These are phyloP conservation scores for Drosophila nasuta DNA, from an alignment of 1,140 invertebrate genomes.

Conservation along the genomic window DNA sequence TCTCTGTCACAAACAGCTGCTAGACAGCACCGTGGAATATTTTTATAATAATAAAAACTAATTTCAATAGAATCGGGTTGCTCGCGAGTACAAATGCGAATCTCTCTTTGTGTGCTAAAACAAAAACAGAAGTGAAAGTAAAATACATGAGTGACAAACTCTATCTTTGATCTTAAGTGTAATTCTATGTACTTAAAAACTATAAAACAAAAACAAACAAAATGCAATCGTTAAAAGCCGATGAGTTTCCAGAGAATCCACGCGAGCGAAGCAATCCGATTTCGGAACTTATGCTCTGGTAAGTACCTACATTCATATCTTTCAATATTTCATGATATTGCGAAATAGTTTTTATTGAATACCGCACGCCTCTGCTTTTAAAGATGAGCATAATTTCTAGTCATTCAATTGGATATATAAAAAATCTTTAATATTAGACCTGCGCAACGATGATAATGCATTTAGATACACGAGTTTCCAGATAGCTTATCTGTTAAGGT, in stretches of 20 bases:
- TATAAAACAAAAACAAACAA: constrained; percentile 9
- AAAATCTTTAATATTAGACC: constrained; percentile 1
- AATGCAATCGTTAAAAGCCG: constrained; percentile 52
- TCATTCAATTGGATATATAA: constrained; percentile 7
- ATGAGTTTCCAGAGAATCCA: constrained; percentile 61
- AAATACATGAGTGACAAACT: constrained; percentile 1
- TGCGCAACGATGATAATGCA: constrained; percentile 13
- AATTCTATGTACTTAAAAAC: constrained; percentile 9
- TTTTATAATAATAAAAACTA: background rate
- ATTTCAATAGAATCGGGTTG: background rate
- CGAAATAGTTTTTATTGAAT: background rate
- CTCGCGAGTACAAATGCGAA: background rate
- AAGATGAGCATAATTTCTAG: constrained; percentile 1
- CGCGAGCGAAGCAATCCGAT: constrained; percentile 67
- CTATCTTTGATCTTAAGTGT: constrained; percentile 3
- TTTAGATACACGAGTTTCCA: constrained; percentile 2
- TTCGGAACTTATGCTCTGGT: constrained; percentile 69
- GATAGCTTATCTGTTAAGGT: constrained; percentile 35
- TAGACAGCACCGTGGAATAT: constrained; percentile 29
- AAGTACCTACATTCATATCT: constrained; percentile 12
- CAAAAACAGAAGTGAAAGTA: background rate
- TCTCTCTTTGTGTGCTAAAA: background rate
- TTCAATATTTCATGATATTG: background rate
- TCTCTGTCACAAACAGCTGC: constrained; percentile 14
- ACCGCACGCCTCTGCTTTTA: background rate